These are phyloP conservation scores for Melanaphis sacchari DNA, from an alignment of 1,140 invertebrate genomes.

Conservation along the genomic window DNA sequence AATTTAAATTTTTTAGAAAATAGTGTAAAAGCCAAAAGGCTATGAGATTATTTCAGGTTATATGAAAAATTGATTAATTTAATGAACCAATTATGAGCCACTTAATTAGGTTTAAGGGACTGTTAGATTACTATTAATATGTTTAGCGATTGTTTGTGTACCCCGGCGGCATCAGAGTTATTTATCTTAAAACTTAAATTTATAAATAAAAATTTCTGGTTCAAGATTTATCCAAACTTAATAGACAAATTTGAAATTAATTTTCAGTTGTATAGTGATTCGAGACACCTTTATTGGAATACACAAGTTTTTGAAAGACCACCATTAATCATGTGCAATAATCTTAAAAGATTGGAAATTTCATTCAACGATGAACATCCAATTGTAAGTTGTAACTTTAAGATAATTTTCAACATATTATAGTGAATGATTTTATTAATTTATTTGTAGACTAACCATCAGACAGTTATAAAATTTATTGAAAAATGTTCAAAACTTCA, in stretches of 20 bases:
- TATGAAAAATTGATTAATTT: too few species aligned
- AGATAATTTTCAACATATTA: background rate
- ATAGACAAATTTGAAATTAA: background rate
- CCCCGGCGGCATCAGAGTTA: too few species aligned
- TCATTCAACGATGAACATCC: constrained; percentile 10
- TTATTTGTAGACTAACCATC: background rate
- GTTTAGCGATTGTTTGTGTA: too few species aligned
- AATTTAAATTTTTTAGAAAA: background rate
- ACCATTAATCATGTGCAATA: constrained; percentile 19
- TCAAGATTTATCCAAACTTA: too few species aligned
- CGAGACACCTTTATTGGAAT: constrained; percentile 23
- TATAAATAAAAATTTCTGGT: too few species aligned
- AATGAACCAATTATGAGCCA: too few species aligned
- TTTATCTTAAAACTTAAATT: too few species aligned
- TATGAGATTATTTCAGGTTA: too few species aligned
- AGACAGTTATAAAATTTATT: constrained; percentile 38
- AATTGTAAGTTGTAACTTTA: background rate
- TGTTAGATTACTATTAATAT: too few species aligned
- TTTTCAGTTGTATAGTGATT: constrained; percentile 41
- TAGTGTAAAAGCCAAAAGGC: background rate
- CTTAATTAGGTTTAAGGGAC: too few species aligned
- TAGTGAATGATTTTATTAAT: background rate
- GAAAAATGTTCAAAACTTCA: constrained; percentile 42
- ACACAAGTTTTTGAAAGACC: constrained; percentile 33
- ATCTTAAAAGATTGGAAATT: constrained; percentile 21